phyloP scores from a whole-genome alignment of 2,113 vertebrate genomes.

The Neopipo cinnamomea region DNA sequence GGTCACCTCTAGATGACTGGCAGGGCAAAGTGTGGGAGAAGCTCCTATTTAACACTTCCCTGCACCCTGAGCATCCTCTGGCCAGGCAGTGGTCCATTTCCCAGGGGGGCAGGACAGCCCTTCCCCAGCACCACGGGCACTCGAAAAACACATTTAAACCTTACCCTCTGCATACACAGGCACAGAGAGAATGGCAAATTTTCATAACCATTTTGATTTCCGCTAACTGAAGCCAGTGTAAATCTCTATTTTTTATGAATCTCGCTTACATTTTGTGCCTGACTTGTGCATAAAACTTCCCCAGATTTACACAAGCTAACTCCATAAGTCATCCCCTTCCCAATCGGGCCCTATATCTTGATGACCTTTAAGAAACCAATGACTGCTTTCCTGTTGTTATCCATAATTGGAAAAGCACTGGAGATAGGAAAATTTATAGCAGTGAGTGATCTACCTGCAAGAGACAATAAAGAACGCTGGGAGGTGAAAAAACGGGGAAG shows the following conservation, averaged over 20 bases:
- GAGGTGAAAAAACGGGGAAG: not conserved
- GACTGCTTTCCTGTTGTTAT: conserved; percentile 74
- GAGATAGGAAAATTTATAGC: conserved; percentile 77
- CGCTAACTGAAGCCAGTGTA: conserved; percentile 25
- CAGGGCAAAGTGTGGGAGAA: not conserved
- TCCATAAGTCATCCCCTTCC: conserved; percentile 68
- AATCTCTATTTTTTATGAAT: conserved; percentile 70
- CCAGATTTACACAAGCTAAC: conserved; percentile 72
- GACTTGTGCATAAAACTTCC: conserved; percentile 74
- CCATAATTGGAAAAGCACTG: conserved; percentile 79
- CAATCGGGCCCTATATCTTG: conserved; percentile 67
- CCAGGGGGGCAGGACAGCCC: not conserved
- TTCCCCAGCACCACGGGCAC: not conserved
- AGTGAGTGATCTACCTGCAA: conserved; percentile 68
- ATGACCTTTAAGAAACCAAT: conserved; percentile 77
- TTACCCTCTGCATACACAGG: not conserved
- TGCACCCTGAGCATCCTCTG: not conserved
- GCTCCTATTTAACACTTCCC: not conserved
- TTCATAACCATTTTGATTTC: conserved; percentile 53
- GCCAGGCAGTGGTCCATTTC: rapidly evolving
- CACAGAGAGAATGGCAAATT: conserved; percentile 9
- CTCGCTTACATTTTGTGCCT: conserved; percentile 70
- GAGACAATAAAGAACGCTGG: conserved; percentile 62
- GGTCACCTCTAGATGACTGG: not conserved
- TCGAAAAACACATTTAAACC: not conserved